Conservation (phyloP, 1,140 invertebrate species). For the Gryon sp. region DNA sequence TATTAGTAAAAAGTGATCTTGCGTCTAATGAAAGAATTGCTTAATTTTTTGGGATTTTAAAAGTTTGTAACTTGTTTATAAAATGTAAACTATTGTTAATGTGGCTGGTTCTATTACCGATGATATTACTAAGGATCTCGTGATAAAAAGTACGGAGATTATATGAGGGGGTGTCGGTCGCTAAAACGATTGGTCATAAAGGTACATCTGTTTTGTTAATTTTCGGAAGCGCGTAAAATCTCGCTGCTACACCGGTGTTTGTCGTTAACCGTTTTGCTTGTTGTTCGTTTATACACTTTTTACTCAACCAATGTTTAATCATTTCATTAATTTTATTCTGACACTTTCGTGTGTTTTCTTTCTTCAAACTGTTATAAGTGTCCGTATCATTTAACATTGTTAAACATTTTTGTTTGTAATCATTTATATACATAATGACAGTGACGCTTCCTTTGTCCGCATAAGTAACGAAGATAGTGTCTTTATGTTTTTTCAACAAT, state of each 20-base stretch:
- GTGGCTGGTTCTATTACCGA: background rate
- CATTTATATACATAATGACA: conserved; percentile 1
- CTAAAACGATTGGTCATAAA: conserved; percentile 4
- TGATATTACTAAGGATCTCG: background rate
- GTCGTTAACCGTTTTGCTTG: too few species aligned
- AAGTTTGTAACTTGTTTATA: background rate
- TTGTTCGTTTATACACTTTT: background rate
- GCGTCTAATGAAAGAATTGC: background rate
- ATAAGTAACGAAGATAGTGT: background rate
- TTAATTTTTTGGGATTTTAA: background rate
- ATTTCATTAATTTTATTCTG: background rate
- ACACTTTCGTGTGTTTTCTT: background rate
- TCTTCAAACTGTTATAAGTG: background rate
- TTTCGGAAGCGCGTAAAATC: conserved; percentile 11
- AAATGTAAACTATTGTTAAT: background rate
- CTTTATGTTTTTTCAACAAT: conserved; percentile 1
- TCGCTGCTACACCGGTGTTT: background rate
- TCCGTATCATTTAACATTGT: background rate
- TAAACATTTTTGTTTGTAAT: background rate
- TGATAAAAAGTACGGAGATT: conserved; percentile 10
- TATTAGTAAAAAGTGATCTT: background rate
- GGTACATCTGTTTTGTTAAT: background rate
- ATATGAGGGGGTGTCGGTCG: conserved; percentile 7
- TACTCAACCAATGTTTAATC: background rate
- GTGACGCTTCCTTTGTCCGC: conserved; percentile 16